Evolutionary conservation across 2,888 invertebrate species (phyloP), one percentile per base, ranked within the genome.

Genomic region (Ophioninae sp.): DNA sequence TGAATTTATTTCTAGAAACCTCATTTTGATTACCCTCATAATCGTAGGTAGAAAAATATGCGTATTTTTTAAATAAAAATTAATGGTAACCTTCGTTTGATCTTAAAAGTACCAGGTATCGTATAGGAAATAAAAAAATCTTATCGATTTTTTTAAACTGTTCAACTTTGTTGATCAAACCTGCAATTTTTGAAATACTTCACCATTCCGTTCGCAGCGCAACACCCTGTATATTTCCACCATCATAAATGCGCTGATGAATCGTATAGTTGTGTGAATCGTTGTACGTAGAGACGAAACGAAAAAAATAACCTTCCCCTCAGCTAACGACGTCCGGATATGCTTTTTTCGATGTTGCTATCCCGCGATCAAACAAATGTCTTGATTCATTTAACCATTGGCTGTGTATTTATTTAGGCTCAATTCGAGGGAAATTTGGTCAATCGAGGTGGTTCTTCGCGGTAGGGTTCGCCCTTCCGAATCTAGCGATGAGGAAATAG

Each of bases 401-500:
- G 84, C 86, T 81, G 88, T 86, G 91, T 90, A 89, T 91, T 91
- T 90, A 91, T 91, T 90, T 89, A 88, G 88, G 88, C 84, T 85
- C 85, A 89, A 90, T 90, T 89, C 88, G 89, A 89, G 88, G 87
- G 87, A 90, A 92, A 91, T 91, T 92, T 88, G 92, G 92, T 91
- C 92, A 91, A 89, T 88, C 87, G 88, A 86, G 89, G 85, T 86
- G 85, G 82, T 82, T 84, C 88, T 44, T 75, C 56, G 64, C 44
- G 85, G 88, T 85, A 85, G 82, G 62, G 79, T 59, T 70, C 72
- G 37, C 17, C 50, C 50, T 50, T 2, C 56, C 56, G 73, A 68
- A 50, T 73, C 86, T 81, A 87, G 87, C 87, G 87, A 88, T 88
- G 85, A 79, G 79, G 84, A 87, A 88, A 90, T 90, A 90, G 50